Percentiles rank a stretch among this genome's conserved stretches.
phyloP scores from a whole-genome alignment of 2,888 invertebrate genomes.

The Griposia aprilina region DNA sequence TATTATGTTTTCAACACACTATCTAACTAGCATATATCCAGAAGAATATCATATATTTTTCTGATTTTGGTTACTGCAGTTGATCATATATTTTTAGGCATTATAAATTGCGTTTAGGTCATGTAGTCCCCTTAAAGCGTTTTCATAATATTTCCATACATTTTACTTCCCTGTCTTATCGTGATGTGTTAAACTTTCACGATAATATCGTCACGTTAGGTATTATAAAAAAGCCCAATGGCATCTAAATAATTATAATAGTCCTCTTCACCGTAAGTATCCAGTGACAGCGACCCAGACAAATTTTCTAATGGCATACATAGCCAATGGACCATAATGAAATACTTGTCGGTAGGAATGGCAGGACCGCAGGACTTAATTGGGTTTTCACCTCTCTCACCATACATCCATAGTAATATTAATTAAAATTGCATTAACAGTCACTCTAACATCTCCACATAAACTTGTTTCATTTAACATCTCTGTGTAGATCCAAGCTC shows the following conservation, averaged over 20 bases:
- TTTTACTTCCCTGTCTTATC: too few species aligned
- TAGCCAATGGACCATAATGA: not conserved
- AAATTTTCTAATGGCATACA: not conserved
- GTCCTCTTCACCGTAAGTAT: not conserved
- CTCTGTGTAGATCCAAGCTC: conserved; percentile 69
- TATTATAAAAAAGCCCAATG: not conserved
- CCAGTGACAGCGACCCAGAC: too few species aligned
- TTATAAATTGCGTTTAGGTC: too few species aligned
- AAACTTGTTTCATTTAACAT: conserved; percentile 38
- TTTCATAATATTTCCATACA: not conserved
- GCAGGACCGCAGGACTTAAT: not conserved
- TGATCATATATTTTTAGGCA: too few species aligned
- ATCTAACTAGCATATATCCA: too few species aligned
- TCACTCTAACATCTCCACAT: not conserved
- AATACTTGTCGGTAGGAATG: not conserved
- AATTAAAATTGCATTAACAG: not conserved
- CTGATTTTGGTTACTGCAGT: too few species aligned
- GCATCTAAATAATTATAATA: not conserved
- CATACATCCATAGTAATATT: not conserved
- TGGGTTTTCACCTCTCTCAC: not conserved
- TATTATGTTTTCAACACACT: too few species aligned
- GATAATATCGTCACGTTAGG: not conserved
- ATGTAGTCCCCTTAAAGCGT: too few species aligned
- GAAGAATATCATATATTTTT: too few species aligned
- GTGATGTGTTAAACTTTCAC: not conserved